These are phyloP conservation scores for Cuculus canorus DNA, from an alignment of 2,797 vertebrate species.

Conservation along the genomic window DNA sequence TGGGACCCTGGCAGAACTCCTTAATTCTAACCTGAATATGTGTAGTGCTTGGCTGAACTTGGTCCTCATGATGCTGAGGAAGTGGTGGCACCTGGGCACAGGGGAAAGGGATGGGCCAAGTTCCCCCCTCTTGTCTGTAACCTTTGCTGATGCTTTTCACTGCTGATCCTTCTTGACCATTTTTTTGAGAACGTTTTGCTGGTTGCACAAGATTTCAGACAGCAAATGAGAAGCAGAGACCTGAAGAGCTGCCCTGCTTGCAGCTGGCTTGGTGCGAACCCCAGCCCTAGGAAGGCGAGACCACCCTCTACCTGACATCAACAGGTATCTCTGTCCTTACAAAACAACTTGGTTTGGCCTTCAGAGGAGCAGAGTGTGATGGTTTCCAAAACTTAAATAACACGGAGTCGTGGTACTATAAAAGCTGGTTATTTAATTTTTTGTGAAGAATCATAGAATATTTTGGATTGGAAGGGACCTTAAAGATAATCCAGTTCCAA, in stretches of 20 bases:
- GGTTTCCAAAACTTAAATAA: neutral
- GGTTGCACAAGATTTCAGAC: neutral
- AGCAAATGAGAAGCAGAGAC: neutral
- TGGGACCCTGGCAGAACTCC: neutral
- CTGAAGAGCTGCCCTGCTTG: neutral
- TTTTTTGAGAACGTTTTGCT: neutral
- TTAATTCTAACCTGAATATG: neutral
- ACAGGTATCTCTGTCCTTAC: neutral
- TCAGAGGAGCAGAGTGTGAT: neutral
- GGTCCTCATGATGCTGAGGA: neutral
- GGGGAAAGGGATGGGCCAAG: neutral
- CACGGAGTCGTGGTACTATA: neutral
- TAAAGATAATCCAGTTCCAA: too few relatives aligned
- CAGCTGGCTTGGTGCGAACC: neutral
- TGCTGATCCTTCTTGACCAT: neutral
- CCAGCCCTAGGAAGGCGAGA: neutral
- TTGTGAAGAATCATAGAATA: too few relatives aligned
- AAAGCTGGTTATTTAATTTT: neutral
- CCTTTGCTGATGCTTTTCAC: neutral
- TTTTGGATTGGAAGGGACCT: too few relatives aligned
- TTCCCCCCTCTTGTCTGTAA: neutral
- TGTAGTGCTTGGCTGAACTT: neutral
- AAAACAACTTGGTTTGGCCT: neutral
- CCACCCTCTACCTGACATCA: neutral
- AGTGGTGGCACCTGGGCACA: accelerated